These are phyloP conservation scores for Cossypha dichroa DNA, from an alignment of 2,797 vertebrate species.

Conservation along the genomic window DNA sequence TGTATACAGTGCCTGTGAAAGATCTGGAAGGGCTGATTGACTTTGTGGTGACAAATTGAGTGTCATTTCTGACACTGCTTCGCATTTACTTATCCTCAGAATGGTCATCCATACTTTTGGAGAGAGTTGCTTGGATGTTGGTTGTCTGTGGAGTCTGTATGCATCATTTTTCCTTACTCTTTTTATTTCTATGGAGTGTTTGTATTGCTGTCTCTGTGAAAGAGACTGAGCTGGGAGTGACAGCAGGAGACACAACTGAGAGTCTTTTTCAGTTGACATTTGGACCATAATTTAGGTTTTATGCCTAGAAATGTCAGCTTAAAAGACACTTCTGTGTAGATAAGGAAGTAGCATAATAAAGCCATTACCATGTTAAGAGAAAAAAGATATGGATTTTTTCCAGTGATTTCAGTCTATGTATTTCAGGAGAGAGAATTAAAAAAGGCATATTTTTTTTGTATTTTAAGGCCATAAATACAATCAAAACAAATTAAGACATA, in stretches of 20 bases:
- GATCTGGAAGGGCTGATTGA: background rate
- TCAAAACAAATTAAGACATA: background rate
- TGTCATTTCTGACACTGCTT: background rate
- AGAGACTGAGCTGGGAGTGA: background rate
- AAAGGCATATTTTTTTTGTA: background rate
- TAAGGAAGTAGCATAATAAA: background rate
- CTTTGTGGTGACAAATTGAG: background rate
- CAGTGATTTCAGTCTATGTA: background rate
- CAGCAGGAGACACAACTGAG: background rate
- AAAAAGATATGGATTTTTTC: background rate
- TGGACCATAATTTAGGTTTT: background rate
- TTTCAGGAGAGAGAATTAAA: background rate
- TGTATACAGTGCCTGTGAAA: background rate
- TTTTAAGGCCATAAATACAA: background rate
- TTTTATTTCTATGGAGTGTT: background rate
- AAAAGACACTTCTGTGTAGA: background rate
- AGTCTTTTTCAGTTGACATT: background rate
- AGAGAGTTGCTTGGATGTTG: background rate
- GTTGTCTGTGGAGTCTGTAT: background rate
- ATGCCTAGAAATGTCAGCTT: background rate
- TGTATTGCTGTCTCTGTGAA: background rate
- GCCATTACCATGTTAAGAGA: background rate
- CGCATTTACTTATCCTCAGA: background rate
- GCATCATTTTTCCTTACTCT: background rate
- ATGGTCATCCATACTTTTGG: background rate